phyloP scores from a whole-genome alignment of 2,797 vertebrate genomes.

The Neosalanx taihuensis region DNA sequence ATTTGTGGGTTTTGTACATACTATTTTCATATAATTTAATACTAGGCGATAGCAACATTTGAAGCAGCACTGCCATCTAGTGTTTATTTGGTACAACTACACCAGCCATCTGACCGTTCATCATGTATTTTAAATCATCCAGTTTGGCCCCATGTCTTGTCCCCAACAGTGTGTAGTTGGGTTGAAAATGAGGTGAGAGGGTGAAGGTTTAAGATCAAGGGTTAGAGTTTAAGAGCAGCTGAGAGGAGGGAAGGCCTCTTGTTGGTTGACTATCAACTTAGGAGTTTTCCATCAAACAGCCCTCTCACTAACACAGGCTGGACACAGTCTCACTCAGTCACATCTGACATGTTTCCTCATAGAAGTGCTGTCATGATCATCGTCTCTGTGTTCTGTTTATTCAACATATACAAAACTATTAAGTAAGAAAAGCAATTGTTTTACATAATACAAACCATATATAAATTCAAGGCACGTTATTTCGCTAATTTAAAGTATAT shows the following conservation, averaged over 20 bases:
- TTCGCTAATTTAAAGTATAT: slow-evolving; percentile 42
- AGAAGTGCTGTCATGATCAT: neutral
- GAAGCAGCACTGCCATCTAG: slow-evolving; percentile 3
- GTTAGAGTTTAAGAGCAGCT: too few species aligned
- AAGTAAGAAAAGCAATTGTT: slow-evolving; percentile 70
- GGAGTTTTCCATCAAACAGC: too few species aligned
- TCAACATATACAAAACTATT: slow-evolving; percentile 72
- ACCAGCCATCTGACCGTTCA: neutral
- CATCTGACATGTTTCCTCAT: neutral
- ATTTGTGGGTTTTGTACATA: too few species aligned
- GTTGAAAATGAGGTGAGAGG: neutral
- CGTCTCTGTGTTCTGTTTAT: slow-evolving; percentile 64
- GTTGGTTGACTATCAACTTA: too few species aligned
- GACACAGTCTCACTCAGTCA: too few species aligned
- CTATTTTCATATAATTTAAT: too few species aligned
- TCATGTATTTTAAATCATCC: too few species aligned
- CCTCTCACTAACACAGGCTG: too few species aligned
- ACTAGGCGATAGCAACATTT: neutral
- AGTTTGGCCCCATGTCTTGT: neutral
- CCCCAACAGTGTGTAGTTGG: neutral
- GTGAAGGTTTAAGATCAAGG: too few species aligned
- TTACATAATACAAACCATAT: slow-evolving; percentile 71
- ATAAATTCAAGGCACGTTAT: slow-evolving; percentile 73
- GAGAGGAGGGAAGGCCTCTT: too few species aligned
- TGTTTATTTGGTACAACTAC: slow-evolving; percentile 7